These are phyloP conservation scores for Amblyornis subalaris DNA, from an alignment of 2,113 vertebrate species.

Conservation along the genomic window DNA sequence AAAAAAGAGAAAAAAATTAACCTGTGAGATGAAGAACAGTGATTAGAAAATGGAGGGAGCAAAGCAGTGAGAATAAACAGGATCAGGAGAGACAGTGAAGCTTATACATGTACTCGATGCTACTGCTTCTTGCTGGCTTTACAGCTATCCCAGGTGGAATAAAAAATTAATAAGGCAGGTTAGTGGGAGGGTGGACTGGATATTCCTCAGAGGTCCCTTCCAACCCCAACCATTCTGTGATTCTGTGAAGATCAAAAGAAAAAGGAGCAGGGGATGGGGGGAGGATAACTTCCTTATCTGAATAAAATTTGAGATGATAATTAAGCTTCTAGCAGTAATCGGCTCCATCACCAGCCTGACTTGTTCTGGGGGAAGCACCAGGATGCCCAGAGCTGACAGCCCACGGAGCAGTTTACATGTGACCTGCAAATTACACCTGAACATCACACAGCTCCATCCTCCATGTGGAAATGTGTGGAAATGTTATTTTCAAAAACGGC, in stretches of 20 bases:
- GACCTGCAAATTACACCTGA: background rate
- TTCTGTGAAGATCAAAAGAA: constrained; percentile 9
- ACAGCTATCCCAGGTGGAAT: background rate
- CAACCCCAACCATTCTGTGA: background rate
- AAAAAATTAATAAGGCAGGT: background rate
- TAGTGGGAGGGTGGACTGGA: background rate
- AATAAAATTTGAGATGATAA: background rate
- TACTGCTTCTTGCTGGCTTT: background rate
- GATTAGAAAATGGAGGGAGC: background rate
- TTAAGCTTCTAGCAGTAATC: background rate
- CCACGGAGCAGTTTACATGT: background rate
- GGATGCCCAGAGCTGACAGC: background rate
- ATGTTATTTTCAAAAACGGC: background rate
- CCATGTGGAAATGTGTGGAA: background rate
- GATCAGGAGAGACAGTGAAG: background rate
- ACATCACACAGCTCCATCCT: background rate
- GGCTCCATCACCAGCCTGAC: background rate
- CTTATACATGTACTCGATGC: background rate
- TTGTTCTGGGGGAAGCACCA: background rate
- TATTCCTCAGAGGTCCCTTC: background rate
- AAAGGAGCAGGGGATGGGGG: background rate
- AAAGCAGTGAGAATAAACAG: background rate
- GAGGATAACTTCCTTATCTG: background rate
- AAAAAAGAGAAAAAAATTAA: background rate
- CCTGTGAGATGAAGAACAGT: background rate